phyloP scores from a whole-genome alignment of 1,140 invertebrate genomes.

The Heliconius eleuchia region DNA sequence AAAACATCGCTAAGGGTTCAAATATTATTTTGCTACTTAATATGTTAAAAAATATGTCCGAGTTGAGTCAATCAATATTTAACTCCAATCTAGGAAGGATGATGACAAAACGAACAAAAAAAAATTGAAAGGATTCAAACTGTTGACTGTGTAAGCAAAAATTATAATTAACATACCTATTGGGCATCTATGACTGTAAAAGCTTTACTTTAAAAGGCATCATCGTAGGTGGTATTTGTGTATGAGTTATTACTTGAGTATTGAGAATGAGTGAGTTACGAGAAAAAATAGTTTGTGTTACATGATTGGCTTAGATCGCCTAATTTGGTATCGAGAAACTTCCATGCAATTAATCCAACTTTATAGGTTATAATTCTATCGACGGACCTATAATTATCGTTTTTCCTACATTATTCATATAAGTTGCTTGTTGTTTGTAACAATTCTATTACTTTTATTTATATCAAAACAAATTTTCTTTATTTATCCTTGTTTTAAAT shows the following conservation, averaged over 20 bases:
- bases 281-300: conserved; percentile 28
- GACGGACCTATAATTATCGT: background rate
- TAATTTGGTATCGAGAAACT: conserved; percentile 29
- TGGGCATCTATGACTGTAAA: background rate
- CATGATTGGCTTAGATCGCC: conserved; percentile 24
- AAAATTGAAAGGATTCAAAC: too few species aligned
- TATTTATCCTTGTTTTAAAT: too few species aligned
- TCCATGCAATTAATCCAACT: conserved; percentile 27
- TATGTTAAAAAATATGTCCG: too few species aligned
- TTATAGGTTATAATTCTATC: conserved; percentile 22
- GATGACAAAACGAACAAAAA: too few species aligned
- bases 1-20: too few species aligned
- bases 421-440: background rate
- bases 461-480: too few species aligned
- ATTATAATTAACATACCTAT: conserved; percentile 2
- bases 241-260: conserved; percentile 44
- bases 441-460: too few species aligned
- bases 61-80: too few species aligned
- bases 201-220: conserved; percentile 41
- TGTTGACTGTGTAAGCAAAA: background rate
- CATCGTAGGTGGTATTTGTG: conserved; percentile 48
- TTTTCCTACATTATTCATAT: background rate
- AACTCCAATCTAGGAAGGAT: too few species aligned
- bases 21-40: too few species aligned
- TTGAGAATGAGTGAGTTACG: background rate